Evolutionary conservation across 2,797 vertebrate species (phyloP).

Genomic region (Pseudopleuronectes americanus): DNA sequence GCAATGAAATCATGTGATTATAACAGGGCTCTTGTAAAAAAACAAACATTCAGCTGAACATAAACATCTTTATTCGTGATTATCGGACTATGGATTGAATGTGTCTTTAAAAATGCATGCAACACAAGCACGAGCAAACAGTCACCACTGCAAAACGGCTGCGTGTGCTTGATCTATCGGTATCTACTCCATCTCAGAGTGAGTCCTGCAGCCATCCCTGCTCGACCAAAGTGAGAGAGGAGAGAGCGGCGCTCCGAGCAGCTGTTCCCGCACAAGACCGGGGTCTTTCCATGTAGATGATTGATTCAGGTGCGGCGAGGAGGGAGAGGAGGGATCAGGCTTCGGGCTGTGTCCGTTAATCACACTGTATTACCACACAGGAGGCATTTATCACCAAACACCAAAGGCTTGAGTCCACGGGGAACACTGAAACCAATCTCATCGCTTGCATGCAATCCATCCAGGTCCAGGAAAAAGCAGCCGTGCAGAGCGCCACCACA

Average conservation of each 20-base stretch:
- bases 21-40: not conserved
- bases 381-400: constrained; percentile 83
- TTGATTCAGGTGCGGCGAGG: constrained; percentile 79
- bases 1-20: not conserved
- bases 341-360: constrained; percentile 82
- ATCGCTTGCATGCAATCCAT: constrained; percentile 79
- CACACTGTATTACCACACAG: constrained; percentile 83
- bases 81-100: not conserved
- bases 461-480: constrained; percentile 72
- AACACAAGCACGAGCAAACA: not conserved
- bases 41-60: not conserved
- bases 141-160: not conserved
- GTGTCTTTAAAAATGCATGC: constrained; percentile 6
- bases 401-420: constrained; percentile 79
- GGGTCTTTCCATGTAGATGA: constrained; percentile 79
- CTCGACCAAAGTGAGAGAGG: constrained; percentile 40
- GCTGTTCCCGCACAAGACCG: constrained; percentile 64
- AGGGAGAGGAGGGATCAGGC: constrained; percentile 73
- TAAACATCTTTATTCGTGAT: not conserved
- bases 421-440: constrained; percentile 81
- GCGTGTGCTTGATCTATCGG: constrained; percentile 21
- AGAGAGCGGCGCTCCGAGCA: constrained; percentile 59
- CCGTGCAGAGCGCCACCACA: constrained; percentile 62
- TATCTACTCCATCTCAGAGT: constrained; percentile 47
- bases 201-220: constrained; percentile 41